phyloP scores from a whole-genome alignment of 2,888 invertebrate species.

The Plusia festucae region DNA sequence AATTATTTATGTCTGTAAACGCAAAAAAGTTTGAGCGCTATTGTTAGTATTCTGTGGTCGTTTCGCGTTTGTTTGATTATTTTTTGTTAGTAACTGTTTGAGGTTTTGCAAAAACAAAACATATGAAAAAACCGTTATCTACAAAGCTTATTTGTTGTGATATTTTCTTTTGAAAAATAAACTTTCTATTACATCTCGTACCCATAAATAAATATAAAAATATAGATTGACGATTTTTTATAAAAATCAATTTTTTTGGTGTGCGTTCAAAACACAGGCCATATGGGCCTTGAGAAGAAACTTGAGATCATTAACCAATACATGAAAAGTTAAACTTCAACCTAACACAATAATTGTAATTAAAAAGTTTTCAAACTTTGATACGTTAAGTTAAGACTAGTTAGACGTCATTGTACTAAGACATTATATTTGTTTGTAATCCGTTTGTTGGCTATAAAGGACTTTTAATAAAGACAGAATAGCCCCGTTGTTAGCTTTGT shows the following conservation, averaged over 20 bases:
- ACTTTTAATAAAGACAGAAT: conserved; percentile 34
- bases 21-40: conserved; percentile 19
- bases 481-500: conserved; percentile 31
- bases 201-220: neutral
- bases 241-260: too few relatives aligned
- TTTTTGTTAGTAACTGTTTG: conserved; percentile 29
- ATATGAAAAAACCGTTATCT: neutral
- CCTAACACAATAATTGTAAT: conserved; percentile 48
- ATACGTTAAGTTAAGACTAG: conserved; percentile 27
- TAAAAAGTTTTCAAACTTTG: conserved; percentile 48
- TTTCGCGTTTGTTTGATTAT: conserved; percentile 25
- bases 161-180: neutral
- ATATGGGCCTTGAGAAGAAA: too few relatives aligned
- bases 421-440: conserved; percentile 33
- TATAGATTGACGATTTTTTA: neutral
- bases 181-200: neutral
- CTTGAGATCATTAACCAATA: conserved; percentile 42
- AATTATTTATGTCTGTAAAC: conserved; percentile 11
- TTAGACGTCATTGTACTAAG: conserved; percentile 11
- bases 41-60: conserved; percentile 43
- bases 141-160: neutral
- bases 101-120: conserved; percentile 8
- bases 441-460: conserved; percentile 27
- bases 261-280: too few relatives aligned
- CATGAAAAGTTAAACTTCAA: conserved; percentile 55